Base-by-base conservation (phyloP, 2,797 vertebrate species). In the Poeciliopsis infans region DNA sequence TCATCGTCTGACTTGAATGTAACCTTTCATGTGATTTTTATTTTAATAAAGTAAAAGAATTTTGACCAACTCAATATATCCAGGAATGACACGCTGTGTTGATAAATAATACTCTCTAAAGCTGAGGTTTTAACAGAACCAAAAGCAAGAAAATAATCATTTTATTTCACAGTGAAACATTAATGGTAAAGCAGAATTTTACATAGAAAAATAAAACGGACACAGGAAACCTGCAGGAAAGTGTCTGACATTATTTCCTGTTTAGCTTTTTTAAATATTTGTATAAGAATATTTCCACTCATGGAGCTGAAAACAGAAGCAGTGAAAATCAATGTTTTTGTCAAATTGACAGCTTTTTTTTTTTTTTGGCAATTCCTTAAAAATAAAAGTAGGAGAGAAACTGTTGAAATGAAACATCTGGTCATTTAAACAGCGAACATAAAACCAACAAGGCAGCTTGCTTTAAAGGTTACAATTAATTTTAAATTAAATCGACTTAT, bases 401-500 rank as follows among this genome's bases (percentile, higher is more conserved):
- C 4, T 12, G 51, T 55, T 11, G 0, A 55, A 25, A 61, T 72
- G 68, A 31, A 55, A 81, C 68, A 75, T 77, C 49, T 75, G 79
- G 53, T 46, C 4, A 71, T 47, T 85, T 81, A 74, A 5, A 84
- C 75, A 79, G 12, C 25, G 75, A 57, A 78, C 55, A 57, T 83
- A 68, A 83, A 59, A 82, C 74, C 43, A 74, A 47, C 46, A 72
- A 78, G 18, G 18, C 45, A 47, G 2, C 2, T 46, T 41, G 39
- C n/a, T 70, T 45, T 69, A 71, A 10, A 51, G 55, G 45, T 71
- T 28, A 75, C 47, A 76, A 59, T 79, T 70, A 66, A 70, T 73
- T 55, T 75, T 15, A 55, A 78, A 78, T 77, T 55, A 79, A 80
- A 86, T 76, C 66, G 46, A 70, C 70, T 11, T 20, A 71, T 79